phyloP scores from a whole-genome alignment of 37 sponge, comb jelly and placozoan species.

The Hormiphora californensis region DNA sequence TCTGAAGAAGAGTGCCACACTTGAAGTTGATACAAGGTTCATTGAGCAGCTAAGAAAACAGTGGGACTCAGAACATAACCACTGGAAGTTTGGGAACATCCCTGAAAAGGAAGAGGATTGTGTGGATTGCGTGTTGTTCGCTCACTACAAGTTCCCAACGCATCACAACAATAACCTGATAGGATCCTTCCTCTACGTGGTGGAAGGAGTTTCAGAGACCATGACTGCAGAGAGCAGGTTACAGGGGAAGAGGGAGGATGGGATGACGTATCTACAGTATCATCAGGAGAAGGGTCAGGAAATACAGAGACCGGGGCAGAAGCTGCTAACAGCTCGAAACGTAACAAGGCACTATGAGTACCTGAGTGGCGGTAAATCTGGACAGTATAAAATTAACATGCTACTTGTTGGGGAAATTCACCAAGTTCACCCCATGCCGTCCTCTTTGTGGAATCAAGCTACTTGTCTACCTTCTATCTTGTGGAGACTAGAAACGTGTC shows the following conservation, averaged over 20 bases:
- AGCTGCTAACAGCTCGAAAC: conserved; percentile 62
- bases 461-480: conserved; percentile 78
- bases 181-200: neutral
- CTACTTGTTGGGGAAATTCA: conserved; percentile 69
- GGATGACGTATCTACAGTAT: conserved; percentile 30
- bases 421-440: conserved; percentile 60
- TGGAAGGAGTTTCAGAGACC: neutral
- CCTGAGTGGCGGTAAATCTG: neutral
- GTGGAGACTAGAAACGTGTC: conserved; percentile 73
- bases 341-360: conserved; percentile 58
- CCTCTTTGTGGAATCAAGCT: conserved; percentile 58
- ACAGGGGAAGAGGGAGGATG: conserved; percentile 48
- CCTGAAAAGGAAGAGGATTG: neutral
- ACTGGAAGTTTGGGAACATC: conserved; percentile 32
- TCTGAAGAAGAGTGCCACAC: neutral
- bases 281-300: conserved; percentile 27
- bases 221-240: conserved; percentile 56
- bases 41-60: conserved; percentile 15
- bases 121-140: neutral
- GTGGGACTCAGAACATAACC: conserved; percentile 16
- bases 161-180: neutral
- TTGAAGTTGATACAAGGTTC: conserved; percentile 29
- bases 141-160: neutral
- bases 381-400: neutral
- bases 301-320: conserved; percentile 7